These are phyloP conservation scores for Lamproptera curius DNA, from an alignment of 2,888 invertebrate species.

Conservation along the genomic window DNA sequence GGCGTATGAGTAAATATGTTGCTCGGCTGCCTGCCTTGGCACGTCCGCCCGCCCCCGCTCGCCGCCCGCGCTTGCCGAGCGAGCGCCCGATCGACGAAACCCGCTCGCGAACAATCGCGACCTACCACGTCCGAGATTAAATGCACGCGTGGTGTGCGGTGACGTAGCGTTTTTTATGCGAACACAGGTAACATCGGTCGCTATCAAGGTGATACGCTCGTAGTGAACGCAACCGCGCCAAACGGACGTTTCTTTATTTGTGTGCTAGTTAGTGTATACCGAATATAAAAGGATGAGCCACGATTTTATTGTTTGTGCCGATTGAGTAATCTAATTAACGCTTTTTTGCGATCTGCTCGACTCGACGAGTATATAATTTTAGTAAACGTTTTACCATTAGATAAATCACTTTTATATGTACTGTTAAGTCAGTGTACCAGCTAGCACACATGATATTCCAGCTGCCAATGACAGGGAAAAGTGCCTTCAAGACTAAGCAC, in stretches of 20 bases:
- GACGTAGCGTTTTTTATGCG: conserved; percentile 33
- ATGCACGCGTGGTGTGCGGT: conserved; percentile 30
- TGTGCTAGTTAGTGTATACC: background rate
- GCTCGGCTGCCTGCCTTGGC: conserved; percentile 73
- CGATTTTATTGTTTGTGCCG: too few relatives aligned
- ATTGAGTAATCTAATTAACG: too few relatives aligned
- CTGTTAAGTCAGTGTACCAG: too few relatives aligned
- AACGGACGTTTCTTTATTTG: conserved; percentile 10
- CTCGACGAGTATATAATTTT: too few relatives aligned
- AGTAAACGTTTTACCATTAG: too few relatives aligned
- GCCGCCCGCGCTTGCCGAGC: conserved; percentile 47
- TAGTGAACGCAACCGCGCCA: conserved; percentile 10
- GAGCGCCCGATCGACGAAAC: conserved; percentile 24
- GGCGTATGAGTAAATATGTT: conserved; percentile 73
- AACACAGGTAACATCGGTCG: conserved; percentile 28
- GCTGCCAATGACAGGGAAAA: too few relatives aligned
- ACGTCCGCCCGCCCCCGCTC: conserved; percentile 62
- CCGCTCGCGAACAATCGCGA: conserved; percentile 26
- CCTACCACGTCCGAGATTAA: conserved; percentile 29
- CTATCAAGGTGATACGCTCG: conserved; percentile 27
- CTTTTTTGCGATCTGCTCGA: too few relatives aligned
- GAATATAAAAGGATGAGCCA: conserved; percentile 7
- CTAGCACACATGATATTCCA: too few relatives aligned
- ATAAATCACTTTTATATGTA: too few relatives aligned
- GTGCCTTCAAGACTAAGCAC: too few relatives aligned